A percentile compares a stretch with the other conserved stretches of the same genome.
phyloP scores from a whole-genome alignment of 1,140 invertebrate genomes.

The Cylas formicarius region DNA sequence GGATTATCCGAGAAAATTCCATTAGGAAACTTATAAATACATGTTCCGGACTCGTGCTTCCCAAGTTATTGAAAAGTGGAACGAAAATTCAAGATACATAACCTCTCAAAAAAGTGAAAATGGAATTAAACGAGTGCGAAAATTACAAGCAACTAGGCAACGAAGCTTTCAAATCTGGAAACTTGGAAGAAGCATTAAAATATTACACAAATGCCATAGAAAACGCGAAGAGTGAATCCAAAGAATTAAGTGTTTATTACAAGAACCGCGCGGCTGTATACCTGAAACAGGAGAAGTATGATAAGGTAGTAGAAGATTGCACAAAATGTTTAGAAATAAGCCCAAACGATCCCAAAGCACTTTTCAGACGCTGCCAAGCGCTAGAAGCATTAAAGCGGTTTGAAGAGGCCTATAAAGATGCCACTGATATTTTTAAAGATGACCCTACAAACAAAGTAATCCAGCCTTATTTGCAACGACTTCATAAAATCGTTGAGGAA shows the following conservation, averaged over 20 bases:
- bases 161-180: conserved; percentile 70
- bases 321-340: conserved; percentile 68
- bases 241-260: conserved; percentile 67
- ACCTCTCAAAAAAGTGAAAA: conserved; percentile 10
- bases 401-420: conserved; percentile 93
- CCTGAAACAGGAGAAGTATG: conserved; percentile 73
- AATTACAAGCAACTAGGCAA: conserved; percentile 84
- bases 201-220: conserved; percentile 73
- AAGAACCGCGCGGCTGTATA: conserved; percentile 92
- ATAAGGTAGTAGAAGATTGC: conserved; percentile 75
- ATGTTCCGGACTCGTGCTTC: no score
- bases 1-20: background rate
- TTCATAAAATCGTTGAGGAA: conserved; percentile 75
- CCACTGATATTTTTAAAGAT: conserved; percentile 69
- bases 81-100: background rate
- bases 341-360: conserved; percentile 86
- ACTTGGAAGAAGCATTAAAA: conserved; percentile 73
- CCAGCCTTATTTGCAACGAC: conserved; percentile 61
- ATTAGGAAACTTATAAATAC: background rate
- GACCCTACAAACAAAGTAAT: conserved; percentile 84
- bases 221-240: conserved; percentile 54
- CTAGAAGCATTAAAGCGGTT: conserved; percentile 68
- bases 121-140: conserved; percentile 37
- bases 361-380: conserved; percentile 87
- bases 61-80: background rate